Evolutionary conservation across 2,888 invertebrate genomes (phyloP), one percentile per base, ranked within the genome.

Genomic region (Phrixothrix hirtus): DNA sequence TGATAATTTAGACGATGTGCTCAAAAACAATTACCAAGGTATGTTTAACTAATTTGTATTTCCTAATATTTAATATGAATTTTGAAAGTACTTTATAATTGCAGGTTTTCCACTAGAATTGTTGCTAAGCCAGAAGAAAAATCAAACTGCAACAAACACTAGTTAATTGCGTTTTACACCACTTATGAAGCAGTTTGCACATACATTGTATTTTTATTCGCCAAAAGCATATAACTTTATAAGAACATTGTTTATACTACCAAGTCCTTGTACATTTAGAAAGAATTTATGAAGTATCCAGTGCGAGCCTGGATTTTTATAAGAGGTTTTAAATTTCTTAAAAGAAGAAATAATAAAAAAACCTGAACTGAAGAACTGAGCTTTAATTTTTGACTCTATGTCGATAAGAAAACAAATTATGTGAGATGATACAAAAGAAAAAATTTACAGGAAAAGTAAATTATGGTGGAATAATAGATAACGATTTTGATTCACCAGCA

Each of bases 181-280:
- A 4, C 2, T 43, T 10, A 39, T 45, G 51, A 52, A 46, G 16
- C 51, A 52, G 17, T 46, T 52, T 41, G 34, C 34, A 2, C 45
- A 46, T 2, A 50, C 43, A 11, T 30, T 50, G 14, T 50, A 43
- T 25, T 50, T 50, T 43, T 46, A 52, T 30, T 52, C 45, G n/a
- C 39, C 45, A 11, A 52, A 52, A 35, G 45, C 51, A 7, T 52
- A 46, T 12, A 21, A 32, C 7, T 52, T 45, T 43, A n/a, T 46
- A 7, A 12, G 41, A 6, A 2, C 16, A 25, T 3, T 38, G 12
- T 45, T 38, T 26, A 11, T 31, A 5, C 15, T 42, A 17, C 42
- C 42, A 11, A 42, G 32, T 31, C 21, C 32, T 11, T 10, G 42
- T 6, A 42, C 31, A 6, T 11, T 42, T 9, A 2, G 42, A 13